These are phyloP conservation scores for Clarias magur DNA, from an alignment of 2,113 vertebrate species.

Conservation along the genomic window DNA sequence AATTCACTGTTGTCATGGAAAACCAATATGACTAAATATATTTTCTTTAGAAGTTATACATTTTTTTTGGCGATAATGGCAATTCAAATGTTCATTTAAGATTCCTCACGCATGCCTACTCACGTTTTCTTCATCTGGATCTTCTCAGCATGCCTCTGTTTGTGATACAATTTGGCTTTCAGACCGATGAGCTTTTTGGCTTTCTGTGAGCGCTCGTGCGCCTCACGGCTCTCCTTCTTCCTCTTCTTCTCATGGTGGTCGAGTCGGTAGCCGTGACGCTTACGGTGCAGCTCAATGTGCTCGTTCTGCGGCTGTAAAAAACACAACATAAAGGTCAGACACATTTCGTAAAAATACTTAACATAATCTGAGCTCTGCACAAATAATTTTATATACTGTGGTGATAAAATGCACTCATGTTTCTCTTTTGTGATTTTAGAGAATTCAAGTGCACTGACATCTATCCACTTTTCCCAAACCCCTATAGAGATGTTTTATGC, in stretches of 20 bases:
- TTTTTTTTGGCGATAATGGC: too few species aligned
- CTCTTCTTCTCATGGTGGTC: constrained; percentile 94
- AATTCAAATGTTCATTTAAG: not conserved
- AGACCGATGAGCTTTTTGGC: constrained; percentile 95
- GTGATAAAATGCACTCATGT: not conserved
- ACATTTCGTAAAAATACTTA: not conserved
- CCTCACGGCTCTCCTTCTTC: constrained; percentile 95
- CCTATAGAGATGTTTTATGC: too few species aligned
- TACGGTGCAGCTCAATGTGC: constrained; percentile 93
- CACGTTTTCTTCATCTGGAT: constrained; percentile 99
- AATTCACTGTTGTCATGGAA: too few species aligned
- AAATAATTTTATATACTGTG: not conserved
- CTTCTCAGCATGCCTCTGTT: constrained; percentile 95
- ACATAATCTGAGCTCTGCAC: too few species aligned
- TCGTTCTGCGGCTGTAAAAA: constrained; percentile 90
- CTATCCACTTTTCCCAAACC: not conserved
- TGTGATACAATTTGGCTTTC: constrained; percentile 97
- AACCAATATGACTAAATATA: too few species aligned
- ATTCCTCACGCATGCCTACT: constrained; percentile 61
- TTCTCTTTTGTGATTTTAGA: not conserved
- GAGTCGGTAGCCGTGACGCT: constrained; percentile 92
- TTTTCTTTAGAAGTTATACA: too few species aligned
- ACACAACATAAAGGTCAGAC: not conserved
- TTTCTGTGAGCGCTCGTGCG: constrained; percentile 90
- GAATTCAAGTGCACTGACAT: not conserved